phyloP scores from a whole-genome alignment of 2,797 vertebrate genomes.

The Margarornis squamiger region DNA sequence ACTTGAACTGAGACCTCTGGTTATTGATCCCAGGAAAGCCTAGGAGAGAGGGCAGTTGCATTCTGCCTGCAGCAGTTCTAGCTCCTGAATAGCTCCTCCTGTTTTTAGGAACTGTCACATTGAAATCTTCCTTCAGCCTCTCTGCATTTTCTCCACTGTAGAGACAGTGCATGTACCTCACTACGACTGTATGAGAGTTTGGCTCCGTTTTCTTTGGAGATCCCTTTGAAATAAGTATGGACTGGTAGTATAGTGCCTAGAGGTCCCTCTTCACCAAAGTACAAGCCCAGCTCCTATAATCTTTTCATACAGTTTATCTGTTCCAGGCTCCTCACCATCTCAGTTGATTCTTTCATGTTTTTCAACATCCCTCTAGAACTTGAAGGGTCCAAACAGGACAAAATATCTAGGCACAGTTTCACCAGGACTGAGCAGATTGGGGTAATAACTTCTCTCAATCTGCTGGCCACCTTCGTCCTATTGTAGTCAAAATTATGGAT shows the following conservation, averaged over 20 bases:
- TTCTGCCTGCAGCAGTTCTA: neutral
- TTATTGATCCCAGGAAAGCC: slow-evolving; percentile 32
- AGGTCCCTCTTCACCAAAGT: neutral
- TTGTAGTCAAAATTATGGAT: neutral
- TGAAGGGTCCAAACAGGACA: neutral
- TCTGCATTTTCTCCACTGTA: neutral
- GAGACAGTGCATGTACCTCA: neutral
- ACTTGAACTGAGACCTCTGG: slow-evolving; percentile 35
- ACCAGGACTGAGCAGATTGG: neutral
- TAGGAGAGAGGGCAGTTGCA: neutral
- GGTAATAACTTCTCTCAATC: neutral
- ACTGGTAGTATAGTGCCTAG: neutral
- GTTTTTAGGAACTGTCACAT: neutral
- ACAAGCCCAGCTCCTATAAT: neutral
- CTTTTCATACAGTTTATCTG: neutral
- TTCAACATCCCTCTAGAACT: neutral
- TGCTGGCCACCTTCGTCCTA: neutral
- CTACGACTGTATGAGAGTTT: neutral
- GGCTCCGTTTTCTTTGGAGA: neutral
- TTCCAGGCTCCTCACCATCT: neutral
- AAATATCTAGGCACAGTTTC: neutral
- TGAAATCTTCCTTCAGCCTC: neutral
- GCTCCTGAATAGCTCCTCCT: neutral
- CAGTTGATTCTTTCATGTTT: neutral
- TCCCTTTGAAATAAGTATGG: neutral